Evolutionary conservation across 2,797 vertebrate species (phyloP).

Genomic region (Philypnodon macrostomus): DNA sequence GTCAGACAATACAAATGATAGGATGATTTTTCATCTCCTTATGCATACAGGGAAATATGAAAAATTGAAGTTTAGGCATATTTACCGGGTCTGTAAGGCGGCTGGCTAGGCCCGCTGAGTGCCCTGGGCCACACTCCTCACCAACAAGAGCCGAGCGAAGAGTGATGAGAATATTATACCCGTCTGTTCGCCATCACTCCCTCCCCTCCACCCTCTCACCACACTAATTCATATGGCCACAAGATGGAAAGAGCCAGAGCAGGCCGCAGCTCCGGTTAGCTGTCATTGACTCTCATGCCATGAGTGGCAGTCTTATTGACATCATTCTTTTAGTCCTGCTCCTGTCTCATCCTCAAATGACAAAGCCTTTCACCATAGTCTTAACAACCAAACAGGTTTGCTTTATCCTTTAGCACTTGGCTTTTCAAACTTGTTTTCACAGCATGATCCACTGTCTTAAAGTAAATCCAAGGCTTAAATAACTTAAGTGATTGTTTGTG

Average conservation of each 20-base stretch:
- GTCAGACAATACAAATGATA: conserved; percentile 98
- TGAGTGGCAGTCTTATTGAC: conserved; percentile 92
- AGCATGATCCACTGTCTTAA: not conserved
- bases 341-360: conserved; percentile 55
- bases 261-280: conserved; percentile 53
- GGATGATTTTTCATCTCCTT: conserved; percentile 99
- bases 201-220: conserved; percentile 77
- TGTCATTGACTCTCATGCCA: conserved; percentile 52
- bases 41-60: conserved; percentile 99
- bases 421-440: conserved; percentile 18
- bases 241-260: conserved; percentile 82
- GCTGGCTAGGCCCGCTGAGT: conserved; percentile 89
- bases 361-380: conserved; percentile 15
- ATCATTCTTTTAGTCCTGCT: conserved; percentile 86
- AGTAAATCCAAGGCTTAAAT: not conserved
- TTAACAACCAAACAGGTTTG: conserved; percentile 3
- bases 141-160: conserved; percentile 86
- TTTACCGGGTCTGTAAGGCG: conserved; percentile 87
- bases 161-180: conserved; percentile 99
- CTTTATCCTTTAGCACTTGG: conserved; percentile 40
- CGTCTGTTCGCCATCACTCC: conserved; percentile 90
- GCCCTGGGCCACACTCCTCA: conserved; percentile 91
- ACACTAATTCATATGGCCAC: conserved; percentile 90
- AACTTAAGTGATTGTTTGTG: too few relatives aligned
- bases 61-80: conserved; percentile 97